Percentiles rank a stretch among this genome's conserved stretches.
phyloP scores from a whole-genome alignment of 1,140 invertebrate species.

The Drosophila hydei region DNA sequence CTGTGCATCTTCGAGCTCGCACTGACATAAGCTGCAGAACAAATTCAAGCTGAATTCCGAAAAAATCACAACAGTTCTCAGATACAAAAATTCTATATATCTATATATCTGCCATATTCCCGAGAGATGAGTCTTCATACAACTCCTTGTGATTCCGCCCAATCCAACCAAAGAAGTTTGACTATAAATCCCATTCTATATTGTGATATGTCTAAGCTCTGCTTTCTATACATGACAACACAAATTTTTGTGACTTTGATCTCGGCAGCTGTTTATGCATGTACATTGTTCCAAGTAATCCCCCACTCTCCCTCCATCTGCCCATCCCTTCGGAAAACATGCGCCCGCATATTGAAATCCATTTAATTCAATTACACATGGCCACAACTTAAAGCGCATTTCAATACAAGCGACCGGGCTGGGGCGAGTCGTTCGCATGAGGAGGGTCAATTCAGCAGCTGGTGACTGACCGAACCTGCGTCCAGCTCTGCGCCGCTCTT shows the following conservation, averaged over 20 bases:
- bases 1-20: no score
- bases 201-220: slow-evolving; percentile 6
- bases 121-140: no score
- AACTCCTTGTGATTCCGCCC: no score
- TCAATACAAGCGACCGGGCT: slow-evolving; percentile 44
- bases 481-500: not conserved
- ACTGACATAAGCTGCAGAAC: no score
- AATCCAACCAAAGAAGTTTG: no score
- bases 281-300: slow-evolving; percentile 16
- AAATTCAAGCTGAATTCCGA: no score
- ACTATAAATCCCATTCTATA: not conserved
- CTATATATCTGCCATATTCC: no score
- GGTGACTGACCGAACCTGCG: slow-evolving; percentile 22
- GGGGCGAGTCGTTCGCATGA: slow-evolving; percentile 9
- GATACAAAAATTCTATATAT: no score
- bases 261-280: slow-evolving; percentile 38
- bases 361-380: slow-evolving; percentile 79
- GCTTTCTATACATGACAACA: not conserved
- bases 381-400: slow-evolving; percentile 75
- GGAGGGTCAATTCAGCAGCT: slow-evolving; percentile 37
- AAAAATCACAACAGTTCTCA: no score
- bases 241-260: slow-evolving; percentile 19
- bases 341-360: slow-evolving; percentile 70
- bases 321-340: slow-evolving; percentile 16
- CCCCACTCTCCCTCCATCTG: not conserved